A percentile compares a stretch with the other conserved stretches of the same genome.
Conservation (phyloP, 1,140 invertebrate genomes). For the Meteorus sp. region DNA sequence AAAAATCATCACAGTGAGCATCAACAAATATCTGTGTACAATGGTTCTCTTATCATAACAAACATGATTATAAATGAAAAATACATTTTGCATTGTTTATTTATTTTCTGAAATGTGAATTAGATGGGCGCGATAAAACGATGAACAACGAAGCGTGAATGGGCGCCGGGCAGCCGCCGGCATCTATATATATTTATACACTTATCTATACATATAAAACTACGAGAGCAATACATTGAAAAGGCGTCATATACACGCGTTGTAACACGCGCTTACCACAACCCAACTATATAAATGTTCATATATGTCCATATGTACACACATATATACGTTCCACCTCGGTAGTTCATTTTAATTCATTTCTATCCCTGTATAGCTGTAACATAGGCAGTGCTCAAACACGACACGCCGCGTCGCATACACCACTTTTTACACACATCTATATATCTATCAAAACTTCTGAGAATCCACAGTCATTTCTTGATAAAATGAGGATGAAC, state of each 20-base stretch:
- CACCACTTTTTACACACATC: too few relatives aligned
- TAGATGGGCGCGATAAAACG: background rate
- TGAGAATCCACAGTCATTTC: conserved; percentile 1
- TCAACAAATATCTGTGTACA: too few relatives aligned
- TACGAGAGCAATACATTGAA: background rate
- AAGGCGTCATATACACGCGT: conserved; percentile 18
- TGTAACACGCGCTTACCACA: conserved; percentile 1
- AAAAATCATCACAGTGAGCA: too few relatives aligned
- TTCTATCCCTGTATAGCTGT: too few relatives aligned
- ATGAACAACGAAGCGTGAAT: conserved; percentile 14
- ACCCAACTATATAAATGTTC: too few relatives aligned
- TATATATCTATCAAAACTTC: conserved; percentile 2
- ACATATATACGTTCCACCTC: conserved; percentile 18
- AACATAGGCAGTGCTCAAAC: conserved; percentile 9
- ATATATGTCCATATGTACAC: background rate
- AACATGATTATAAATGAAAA: too few relatives aligned
- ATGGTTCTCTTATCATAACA: too few relatives aligned
- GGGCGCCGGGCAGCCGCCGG: background rate
- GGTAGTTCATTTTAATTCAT: conserved; percentile 24
- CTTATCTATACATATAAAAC: background rate
- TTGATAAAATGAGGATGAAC: too few relatives aligned
- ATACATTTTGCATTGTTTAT: too few relatives aligned
- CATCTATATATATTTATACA: background rate
- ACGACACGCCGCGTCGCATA: conserved; percentile 16
- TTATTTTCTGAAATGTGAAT: too few relatives aligned